Base-by-base conservation (phyloP, 2,113 vertebrate genomes). In the Prunella himalayana region DNA sequence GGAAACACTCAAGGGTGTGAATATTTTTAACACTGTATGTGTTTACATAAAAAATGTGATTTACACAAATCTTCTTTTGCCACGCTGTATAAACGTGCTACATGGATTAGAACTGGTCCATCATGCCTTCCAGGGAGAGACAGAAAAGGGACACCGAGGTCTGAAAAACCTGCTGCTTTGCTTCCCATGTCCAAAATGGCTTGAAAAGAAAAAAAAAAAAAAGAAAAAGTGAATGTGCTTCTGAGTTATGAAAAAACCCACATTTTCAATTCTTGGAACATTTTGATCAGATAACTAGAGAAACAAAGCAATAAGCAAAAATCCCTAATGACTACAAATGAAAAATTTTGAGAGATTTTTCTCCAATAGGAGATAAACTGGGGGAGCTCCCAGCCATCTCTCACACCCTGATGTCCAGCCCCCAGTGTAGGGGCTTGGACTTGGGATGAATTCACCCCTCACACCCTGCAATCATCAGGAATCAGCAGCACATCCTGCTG, bases 1-100 rank as follows among this genome's bases (percentile, higher is more conserved):
- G 90, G 84, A 84, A 96, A 81, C 72, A 64, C 41, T 80, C 33
- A 53, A 27, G 85, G 85, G 50, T 57, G 47, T 59, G 94, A 94
- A 75, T 94, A 89, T 77, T 91, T 92, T 77, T 93, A 89, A 93
- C 77, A 49, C 68, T 84, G 59, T 86, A 37, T 50, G 33, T 86
- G 87, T 91, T 94, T 86, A 91, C 68, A 61, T 56, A 15, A 92
- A 86, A 88, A 88, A 87, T 19, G 64, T 42, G 60, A 93, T 89
- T 94, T 93, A 95, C 73, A 93, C 81, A 89, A 65, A 73, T 73
- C 69, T 66, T 86, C 31, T 31, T 89, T 91, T 93, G 84, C 60
- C 57, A 51, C 0, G 0, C 65, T 78, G 56, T 61, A 42, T 44
- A 57, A 92, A 66, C 28, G 73, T 21, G 47, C 56, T 71, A 15